Conservation (phyloP, 2,888 invertebrate species). For the Plebejus melissa region DNA sequence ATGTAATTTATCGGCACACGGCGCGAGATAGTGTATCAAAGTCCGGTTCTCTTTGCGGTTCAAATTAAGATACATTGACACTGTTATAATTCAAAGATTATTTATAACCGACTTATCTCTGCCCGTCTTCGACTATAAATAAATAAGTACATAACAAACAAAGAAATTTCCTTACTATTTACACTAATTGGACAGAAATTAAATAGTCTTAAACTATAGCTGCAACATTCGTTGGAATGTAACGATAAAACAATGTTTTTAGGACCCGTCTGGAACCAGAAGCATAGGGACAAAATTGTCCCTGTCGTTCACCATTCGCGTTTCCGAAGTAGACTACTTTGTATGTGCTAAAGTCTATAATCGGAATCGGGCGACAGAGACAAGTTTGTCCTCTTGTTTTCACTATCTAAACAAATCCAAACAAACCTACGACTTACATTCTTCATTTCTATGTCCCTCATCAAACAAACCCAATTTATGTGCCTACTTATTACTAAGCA, state of each 20-base stretch:
- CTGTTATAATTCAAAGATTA: constrained; percentile 20
- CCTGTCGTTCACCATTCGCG: not conserved
- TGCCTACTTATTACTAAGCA: not conserved
- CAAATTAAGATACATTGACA: constrained; percentile 16
- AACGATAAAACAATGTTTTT: not conserved
- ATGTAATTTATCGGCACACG: constrained; percentile 18
- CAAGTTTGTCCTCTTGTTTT: not conserved
- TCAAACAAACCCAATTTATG: not conserved
- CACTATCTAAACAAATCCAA: not conserved
- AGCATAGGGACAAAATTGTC: not conserved
- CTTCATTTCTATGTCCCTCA: not conserved
- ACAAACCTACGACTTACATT: not conserved
- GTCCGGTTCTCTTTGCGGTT: constrained; percentile 24
- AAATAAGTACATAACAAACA: constrained; percentile 25
- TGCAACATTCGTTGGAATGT: not conserved
- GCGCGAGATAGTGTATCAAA: constrained; percentile 19
- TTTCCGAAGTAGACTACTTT: not conserved
- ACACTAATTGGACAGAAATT: constrained; percentile 7
- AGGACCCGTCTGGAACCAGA: not conserved
- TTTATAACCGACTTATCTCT: constrained; percentile 23
- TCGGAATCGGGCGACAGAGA: too few species aligned
- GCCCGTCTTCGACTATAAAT: constrained; percentile 24
- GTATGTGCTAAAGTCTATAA: not conserved
- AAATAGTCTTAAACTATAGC: not conserved
- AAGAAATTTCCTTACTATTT: constrained; percentile 14